Percentiles rank a stretch among this genome's conserved stretches.
phyloP scores from a whole-genome alignment of 2,113 vertebrate species.

The Pipra filicauda region DNA sequence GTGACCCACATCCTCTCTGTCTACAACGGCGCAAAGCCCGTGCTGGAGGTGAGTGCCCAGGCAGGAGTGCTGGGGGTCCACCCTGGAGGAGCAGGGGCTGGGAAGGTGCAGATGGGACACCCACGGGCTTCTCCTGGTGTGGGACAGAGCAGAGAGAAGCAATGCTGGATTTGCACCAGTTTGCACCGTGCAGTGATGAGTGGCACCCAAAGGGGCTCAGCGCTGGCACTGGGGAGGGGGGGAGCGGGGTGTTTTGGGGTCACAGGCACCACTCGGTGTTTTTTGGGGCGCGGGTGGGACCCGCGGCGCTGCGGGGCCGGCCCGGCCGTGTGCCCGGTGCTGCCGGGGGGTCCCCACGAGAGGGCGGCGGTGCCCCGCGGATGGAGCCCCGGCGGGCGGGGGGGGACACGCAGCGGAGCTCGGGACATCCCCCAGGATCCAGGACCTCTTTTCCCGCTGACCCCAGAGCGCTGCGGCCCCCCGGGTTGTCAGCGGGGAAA shows the following conservation, averaged over 20 bases:
- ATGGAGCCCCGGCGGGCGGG: neutral
- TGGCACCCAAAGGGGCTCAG: neutral
- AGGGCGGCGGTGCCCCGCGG: slow-evolving; percentile 27
- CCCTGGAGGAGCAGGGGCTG: fast-evolving
- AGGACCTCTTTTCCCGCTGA: fast-evolving
- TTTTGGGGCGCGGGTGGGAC: neutral
- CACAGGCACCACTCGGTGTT: fast-evolving
- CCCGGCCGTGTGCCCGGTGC: neutral
- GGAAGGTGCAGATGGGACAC: neutral
- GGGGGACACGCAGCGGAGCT: neutral
- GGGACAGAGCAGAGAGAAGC: neutral
- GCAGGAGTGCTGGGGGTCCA: fast-evolving
- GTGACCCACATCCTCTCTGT: slow-evolving; percentile 88
- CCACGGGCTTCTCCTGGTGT: fast-evolving
- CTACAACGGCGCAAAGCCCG: slow-evolving; percentile 80
- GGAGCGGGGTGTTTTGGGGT: fast-evolving
- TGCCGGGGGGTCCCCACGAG: slow-evolving; percentile 23
- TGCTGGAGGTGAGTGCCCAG: slow-evolving; percentile 73
- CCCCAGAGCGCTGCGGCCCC: neutral
- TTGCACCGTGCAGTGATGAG: fast-evolving
- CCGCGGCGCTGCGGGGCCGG: neutral
- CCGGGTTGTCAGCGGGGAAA: neutral
- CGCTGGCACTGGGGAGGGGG: too few species aligned
- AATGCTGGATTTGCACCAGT: fast-evolving
- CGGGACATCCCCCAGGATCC: neutral